Conservation (phyloP, 1,140 invertebrate genomes). For the Melanaphis sacchari region DNA sequence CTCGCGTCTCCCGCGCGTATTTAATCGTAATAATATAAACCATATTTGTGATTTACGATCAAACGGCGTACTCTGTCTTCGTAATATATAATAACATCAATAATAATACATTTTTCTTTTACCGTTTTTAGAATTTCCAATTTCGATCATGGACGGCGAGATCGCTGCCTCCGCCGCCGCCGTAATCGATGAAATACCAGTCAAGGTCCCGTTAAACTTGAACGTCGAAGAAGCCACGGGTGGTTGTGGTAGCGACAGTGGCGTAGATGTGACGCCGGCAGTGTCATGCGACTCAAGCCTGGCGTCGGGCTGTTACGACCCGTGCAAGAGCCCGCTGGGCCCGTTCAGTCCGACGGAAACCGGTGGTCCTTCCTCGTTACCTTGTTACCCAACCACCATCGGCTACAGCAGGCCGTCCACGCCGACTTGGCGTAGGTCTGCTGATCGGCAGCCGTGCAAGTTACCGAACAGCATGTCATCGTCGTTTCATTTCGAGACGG, state of each 20-base stretch:
- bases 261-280: constrained; percentile 62
- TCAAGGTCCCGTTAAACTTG: constrained; percentile 77
- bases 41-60: not conserved
- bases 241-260: constrained; percentile 66
- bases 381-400: constrained; percentile 55
- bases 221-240: constrained; percentile 71
- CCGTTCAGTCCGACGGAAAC: constrained; percentile 64
- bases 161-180: constrained; percentile 49
- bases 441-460: constrained; percentile 30
- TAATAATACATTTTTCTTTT: not conserved
- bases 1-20: not conserved
- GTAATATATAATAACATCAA: not conserved
- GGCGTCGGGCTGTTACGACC: constrained; percentile 77
- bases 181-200: constrained; percentile 69
- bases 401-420: constrained; percentile 61
- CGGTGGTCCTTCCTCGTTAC: constrained; percentile 62
- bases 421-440: constrained; percentile 65
- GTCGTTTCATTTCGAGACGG: constrained; percentile 32
- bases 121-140: not conserved
- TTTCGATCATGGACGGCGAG: not conserved
- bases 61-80: not conserved
- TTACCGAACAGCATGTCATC: constrained; percentile 51
- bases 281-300: constrained; percentile 77
- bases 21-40: not conserved
- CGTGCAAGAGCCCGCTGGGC: constrained; percentile 69